Base-by-base conservation (phyloP, 2,888 invertebrate genomes). In the Drosophila neotestacea region DNA sequence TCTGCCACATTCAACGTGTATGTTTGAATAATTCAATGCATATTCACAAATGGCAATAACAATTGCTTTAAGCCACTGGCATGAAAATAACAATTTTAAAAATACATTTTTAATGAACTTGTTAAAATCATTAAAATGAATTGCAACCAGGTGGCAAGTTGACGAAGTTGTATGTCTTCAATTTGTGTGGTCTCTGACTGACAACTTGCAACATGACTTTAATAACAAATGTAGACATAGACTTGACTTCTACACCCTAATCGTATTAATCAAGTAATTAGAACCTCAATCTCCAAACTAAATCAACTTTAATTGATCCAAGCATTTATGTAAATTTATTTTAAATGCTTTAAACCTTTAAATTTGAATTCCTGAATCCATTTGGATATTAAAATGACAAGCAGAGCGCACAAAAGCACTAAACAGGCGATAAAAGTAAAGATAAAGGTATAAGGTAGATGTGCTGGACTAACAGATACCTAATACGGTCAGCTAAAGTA, bases 71-170 rank as follows among this genome's bases (percentile, higher is more conserved):
- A 55, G 36, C 22, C 63, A 60, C 47, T 38, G 55, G 38, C 44
- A 77, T 70, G 68, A 61, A 70, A 77, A 85, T 70, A 84, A 69
- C 62, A 78, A 84, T 81, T 74, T 73, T 54, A 1, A 22, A 80
- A 88, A 88, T 88, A 73, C 75, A 84, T 78, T 81, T 78, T 86
- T 88, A 88, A 84, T 86, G 85, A 78, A 75, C 65, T 75, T 68
- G 64, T 72, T 71, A 81, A 87, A 73, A 71, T 88, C 61, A 83
- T 88, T 69, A 79, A 82, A 73, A 62, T 50, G 13, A 55, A 77
- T 55, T 38, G 60, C 63, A 61, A 39, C 39, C 62, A 69, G 63
- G 60, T 70, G 52, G 36, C 36, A 58, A 66, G 68, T 67, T 63
- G 69, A 54, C 42, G 41, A 13, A 3, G 50, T 55, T 68, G 59